phyloP scores from a whole-genome alignment of 2,797 vertebrate species.

The Crenichthys baileyi region DNA sequence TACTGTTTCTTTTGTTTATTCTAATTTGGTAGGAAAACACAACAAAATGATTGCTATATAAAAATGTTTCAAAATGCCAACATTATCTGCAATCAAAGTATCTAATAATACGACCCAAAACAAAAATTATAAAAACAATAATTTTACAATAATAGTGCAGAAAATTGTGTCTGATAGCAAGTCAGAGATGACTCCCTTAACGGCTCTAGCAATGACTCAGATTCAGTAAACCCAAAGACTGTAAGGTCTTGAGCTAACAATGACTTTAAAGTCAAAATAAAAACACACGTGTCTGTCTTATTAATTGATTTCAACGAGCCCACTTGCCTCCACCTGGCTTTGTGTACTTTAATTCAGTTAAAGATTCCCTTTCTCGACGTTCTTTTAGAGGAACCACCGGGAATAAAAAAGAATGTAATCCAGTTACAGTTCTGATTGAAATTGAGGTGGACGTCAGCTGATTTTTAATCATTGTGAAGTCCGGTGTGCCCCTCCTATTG shows the following conservation, averaged over 20 bases:
- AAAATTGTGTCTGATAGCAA: background rate
- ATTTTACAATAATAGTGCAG: background rate
- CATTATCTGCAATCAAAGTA: background rate
- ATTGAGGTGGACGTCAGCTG: constrained; percentile 13
- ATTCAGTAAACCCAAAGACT: background rate
- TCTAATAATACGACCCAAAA: background rate
- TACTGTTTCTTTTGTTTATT: background rate
- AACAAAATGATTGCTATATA: background rate
- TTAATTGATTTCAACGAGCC: constrained; percentile 8
- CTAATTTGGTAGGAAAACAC: background rate
- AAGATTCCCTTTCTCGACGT: constrained; percentile 24
- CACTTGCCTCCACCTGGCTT: constrained; percentile 2
- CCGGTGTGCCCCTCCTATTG: background rate
- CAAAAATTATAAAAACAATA: background rate
- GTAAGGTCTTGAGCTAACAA: background rate
- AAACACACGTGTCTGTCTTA: background rate
- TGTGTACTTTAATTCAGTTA: constrained; percentile 28
- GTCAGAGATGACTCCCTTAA: background rate
- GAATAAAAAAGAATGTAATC: constrained; percentile 22
- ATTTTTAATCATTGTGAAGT: constrained; percentile 36
- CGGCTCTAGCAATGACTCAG: background rate
- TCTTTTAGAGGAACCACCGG: constrained; percentile 22
- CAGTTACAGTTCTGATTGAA: constrained; percentile 34
- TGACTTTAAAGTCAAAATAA: background rate
- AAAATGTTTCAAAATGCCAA: background rate